Conservation (phyloP, 1,140 invertebrate species). For the Zaprionus ornatus region DNA sequence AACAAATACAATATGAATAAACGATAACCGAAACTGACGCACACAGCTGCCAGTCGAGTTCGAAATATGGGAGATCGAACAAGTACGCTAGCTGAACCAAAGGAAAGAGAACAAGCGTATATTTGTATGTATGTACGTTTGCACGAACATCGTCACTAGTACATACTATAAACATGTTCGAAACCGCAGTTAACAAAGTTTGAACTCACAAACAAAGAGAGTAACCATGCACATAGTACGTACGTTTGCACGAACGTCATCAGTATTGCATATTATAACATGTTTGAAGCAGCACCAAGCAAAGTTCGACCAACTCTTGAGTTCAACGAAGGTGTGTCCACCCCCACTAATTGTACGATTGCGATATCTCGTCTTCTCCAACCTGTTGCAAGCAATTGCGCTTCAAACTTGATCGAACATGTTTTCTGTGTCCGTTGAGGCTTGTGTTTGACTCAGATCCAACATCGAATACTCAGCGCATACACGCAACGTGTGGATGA, state of each 20-base stretch:
- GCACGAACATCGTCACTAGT: slow-evolving; percentile 3
- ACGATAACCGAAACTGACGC: slow-evolving; percentile 31
- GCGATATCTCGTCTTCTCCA: neutral
- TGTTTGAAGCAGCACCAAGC: neutral
- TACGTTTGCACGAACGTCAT: neutral
- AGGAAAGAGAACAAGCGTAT: neutral
- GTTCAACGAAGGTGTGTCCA: neutral
- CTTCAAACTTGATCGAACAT: slow-evolving; percentile 7
- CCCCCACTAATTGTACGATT: neutral
- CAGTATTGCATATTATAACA: neutral
- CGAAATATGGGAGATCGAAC: slow-evolving; percentile 48
- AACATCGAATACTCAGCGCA: neutral
- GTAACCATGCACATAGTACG: neutral
- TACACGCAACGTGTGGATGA: slow-evolving; percentile 3
- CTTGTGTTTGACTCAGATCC: slow-evolving; percentile 14
- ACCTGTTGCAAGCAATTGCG: neutral
- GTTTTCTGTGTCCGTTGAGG: slow-evolving; percentile 10
- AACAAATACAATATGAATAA: slow-evolving; percentile 58
- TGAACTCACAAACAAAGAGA: neutral
- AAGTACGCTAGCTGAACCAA: neutral
- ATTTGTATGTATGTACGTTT: no score
- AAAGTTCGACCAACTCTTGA: neutral
- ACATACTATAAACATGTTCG: slow-evolving; percentile 9
- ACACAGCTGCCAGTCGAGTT: slow-evolving; percentile 40
- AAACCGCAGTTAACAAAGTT: neutral